These are phyloP conservation scores for Cosmorhoe ocellata DNA, from an alignment of 2,888 invertebrate species.

Conservation along the genomic window DNA sequence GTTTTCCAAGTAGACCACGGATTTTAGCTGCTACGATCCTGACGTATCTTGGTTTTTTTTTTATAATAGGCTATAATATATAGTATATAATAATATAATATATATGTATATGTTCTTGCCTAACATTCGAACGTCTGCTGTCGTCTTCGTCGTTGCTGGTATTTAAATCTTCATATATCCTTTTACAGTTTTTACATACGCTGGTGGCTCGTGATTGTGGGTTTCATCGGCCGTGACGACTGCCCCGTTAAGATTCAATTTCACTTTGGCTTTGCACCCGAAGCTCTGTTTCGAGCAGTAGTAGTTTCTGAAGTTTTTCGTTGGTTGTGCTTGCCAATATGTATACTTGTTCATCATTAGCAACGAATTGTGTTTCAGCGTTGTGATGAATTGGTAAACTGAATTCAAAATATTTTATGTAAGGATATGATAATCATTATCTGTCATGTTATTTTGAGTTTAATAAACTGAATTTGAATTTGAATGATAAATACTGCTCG, in stretches of 20 bases:
- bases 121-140: too few species aligned
- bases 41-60: too few species aligned
- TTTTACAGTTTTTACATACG: conserved; percentile 34
- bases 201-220: conserved; percentile 45
- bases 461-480: too few species aligned
- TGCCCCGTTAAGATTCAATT: conserved; percentile 16
- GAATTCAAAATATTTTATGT: conserved; percentile 11
- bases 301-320: conserved; percentile 17
- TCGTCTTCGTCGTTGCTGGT: too few species aligned
- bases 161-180: conserved; percentile 32
- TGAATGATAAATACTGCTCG: too few species aligned
- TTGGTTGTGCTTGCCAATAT: conserved; percentile 30
- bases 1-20: too few species aligned
- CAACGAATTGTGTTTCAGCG: conserved; percentile 15
- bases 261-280: conserved; percentile 32
- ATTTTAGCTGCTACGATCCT: too few species aligned
- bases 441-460: too few species aligned
- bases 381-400: conserved; percentile 23
- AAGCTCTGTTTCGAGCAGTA: conserved; percentile 37
- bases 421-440: too few species aligned
- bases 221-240: conserved; percentile 1
- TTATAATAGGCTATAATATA: too few species aligned
- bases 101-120: too few species aligned
- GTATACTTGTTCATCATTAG: conserved; percentile 43
- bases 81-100: too few species aligned